Evolutionary conservation across 1,140 invertebrate species (phyloP).

Genomic region (Tribolium castaneum): DNA sequence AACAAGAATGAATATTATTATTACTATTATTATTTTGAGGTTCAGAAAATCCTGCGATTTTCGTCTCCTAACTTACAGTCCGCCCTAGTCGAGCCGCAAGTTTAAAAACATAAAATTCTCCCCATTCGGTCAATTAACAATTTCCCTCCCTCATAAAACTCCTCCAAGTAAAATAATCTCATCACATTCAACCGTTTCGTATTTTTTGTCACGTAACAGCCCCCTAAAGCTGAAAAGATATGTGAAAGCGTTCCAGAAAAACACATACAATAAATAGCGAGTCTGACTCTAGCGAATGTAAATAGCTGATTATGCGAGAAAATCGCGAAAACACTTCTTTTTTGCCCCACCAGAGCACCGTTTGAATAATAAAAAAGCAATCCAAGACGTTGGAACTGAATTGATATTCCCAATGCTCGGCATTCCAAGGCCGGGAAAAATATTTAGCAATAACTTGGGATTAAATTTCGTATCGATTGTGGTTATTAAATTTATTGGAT

Average conservation of each 20-base stretch:
- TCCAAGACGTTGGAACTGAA: neutral
- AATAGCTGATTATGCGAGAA: neutral
- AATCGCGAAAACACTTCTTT: neutral
- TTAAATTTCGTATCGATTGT: neutral
- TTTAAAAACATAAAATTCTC: no score
- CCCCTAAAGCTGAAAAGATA: neutral
- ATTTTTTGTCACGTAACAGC: neutral
- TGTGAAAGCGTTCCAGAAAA: neutral
- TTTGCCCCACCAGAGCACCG: neutral
- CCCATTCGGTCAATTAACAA: no score
- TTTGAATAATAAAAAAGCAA: neutral
- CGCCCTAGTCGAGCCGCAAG: no score
- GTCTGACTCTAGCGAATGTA: neutral
- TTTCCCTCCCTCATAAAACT: no score
- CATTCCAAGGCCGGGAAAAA: neutral
- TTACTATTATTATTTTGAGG: no score
- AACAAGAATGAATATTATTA: no score
- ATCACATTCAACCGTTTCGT: neutral
- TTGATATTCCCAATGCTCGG: neutral
- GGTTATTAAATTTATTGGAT: no score
- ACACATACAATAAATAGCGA: neutral
- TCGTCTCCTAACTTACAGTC: no score
- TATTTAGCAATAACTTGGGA: neutral
- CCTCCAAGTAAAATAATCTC: no score
- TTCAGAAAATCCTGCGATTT: no score